Percentiles rank a stretch among this genome's conserved stretches.
Conservation (phyloP, 2,888 invertebrate species). For the Molorchus minor region DNA sequence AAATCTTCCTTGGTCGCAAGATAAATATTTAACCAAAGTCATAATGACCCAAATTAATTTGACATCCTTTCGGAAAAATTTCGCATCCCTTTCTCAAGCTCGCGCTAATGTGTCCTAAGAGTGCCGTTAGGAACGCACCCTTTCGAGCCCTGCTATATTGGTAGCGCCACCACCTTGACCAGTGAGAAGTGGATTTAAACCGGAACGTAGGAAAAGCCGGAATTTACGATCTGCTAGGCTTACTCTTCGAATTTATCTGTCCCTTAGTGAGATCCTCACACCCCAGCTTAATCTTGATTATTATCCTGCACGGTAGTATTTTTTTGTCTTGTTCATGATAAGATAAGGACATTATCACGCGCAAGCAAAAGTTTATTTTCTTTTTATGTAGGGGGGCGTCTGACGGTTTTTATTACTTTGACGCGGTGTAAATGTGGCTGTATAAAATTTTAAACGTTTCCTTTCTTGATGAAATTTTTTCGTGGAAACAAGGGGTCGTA, state of each 20-base stretch:
- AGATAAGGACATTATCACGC: slow-evolving; percentile 48
- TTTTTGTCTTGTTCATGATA: slow-evolving; percentile 46
- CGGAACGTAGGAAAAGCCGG: slow-evolving; percentile 48
- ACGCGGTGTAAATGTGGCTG: background rate
- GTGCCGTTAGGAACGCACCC: slow-evolving; percentile 39
- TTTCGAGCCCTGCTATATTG: slow-evolving; percentile 26
- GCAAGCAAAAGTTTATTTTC: too few relatives aligned
- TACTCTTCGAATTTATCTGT: slow-evolving; percentile 57
- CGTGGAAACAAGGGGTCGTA: background rate
- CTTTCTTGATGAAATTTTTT: background rate
- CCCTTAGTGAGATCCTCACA: slow-evolving; percentile 51
- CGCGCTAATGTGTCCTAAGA: slow-evolving; percentile 45
- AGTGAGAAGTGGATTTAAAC: slow-evolving; percentile 54
- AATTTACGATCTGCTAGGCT: slow-evolving; percentile 60
- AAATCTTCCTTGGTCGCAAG: background rate
- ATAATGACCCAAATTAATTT: slow-evolving; percentile 31
- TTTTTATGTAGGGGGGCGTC: too few relatives aligned
- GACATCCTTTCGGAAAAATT: slow-evolving; percentile 9
- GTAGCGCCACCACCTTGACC: slow-evolving; percentile 45
- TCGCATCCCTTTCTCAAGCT: slow-evolving; percentile 31
- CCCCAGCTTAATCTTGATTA: slow-evolving; percentile 60
- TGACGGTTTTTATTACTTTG: slow-evolving; percentile 10
- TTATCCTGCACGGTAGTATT: slow-evolving; percentile 53
- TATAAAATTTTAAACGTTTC: slow-evolving; percentile 11
- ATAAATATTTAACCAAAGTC: background rate